Percentiles rank a stretch among this genome's conserved stretches.
These are phyloP conservation scores for Trissolcus brochymenae DNA, from an alignment of 2,888 invertebrate genomes.

Conservation along the genomic window DNA sequence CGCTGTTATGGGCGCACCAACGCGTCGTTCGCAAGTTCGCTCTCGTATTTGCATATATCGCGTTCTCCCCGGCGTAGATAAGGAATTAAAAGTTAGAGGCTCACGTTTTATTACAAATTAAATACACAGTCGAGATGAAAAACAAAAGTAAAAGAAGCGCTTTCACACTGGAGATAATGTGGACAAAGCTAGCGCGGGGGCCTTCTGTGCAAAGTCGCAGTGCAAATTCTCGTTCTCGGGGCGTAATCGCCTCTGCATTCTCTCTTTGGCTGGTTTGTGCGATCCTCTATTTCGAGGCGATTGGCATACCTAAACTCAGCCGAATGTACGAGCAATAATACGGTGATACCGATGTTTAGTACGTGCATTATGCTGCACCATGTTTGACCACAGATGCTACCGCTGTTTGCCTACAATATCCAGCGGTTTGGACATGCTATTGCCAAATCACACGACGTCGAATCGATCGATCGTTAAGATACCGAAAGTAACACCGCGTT, in stretches of 20 bases:
- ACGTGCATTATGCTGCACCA: conserved; percentile 61
- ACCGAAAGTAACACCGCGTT: conserved; percentile 65
- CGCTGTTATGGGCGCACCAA: conserved; percentile 34
- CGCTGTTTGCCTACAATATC: conserved; percentile 62
- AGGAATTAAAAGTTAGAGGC: conserved; percentile 66
- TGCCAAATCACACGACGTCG: conserved; percentile 62
- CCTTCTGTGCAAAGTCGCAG: conserved; percentile 43
- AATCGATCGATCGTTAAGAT: conserved; percentile 71
- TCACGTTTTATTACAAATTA: conserved; percentile 69
- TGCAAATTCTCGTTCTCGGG: conserved; percentile 32
- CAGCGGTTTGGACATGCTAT: conserved; percentile 52
- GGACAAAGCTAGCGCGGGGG: conserved; percentile 33
- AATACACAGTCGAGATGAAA: conserved; percentile 59
- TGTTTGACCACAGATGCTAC: conserved; percentile 68
- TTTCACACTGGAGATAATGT: conserved; percentile 28
- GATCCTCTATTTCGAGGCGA: conserved; percentile 48
- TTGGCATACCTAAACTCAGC: conserved; percentile 55
- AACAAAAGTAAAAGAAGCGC: conserved; percentile 64
- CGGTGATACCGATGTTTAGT: conserved; percentile 69
- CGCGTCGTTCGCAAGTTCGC: conserved; percentile 50
- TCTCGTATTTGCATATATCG: conserved; percentile 58
- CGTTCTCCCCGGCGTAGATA: conserved; percentile 58
- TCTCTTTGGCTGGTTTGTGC: conserved; percentile 43
- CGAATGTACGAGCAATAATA: conserved; percentile 65
- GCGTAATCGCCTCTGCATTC: conserved; percentile 24